These are phyloP conservation scores for Ctenopoma kingsleyae DNA, from an alignment of 2,797 vertebrate species.

Conservation along the genomic window DNA sequence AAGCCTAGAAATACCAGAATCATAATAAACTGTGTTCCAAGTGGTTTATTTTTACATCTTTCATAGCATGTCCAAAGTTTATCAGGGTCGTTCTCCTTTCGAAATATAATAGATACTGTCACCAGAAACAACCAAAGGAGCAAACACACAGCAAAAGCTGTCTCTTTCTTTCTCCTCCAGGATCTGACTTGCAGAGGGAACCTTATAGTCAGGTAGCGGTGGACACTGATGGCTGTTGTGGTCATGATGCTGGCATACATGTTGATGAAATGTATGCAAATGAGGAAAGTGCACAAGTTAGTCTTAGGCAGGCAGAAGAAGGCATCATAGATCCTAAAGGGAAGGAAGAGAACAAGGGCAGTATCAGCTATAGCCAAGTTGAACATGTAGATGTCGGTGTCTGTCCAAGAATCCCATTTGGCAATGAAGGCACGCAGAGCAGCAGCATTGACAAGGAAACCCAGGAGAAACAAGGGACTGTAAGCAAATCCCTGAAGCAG, in stretches of 20 bases:
- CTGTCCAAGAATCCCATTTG: constrained; percentile 68
- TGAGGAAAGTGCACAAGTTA: constrained; percentile 64
- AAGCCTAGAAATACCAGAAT: constrained; percentile 63
- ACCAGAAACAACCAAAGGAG: constrained; percentile 65
- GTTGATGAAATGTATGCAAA: constrained; percentile 77
- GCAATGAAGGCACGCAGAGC: constrained; percentile 68
- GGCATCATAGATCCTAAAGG: constrained; percentile 76
- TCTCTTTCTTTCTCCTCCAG: constrained; percentile 57
- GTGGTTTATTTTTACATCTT: neutral
- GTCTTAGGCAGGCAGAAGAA: constrained; percentile 22
- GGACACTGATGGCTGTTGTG: constrained; percentile 77
- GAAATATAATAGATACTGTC: neutral
- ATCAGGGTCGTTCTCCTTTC: accelerated
- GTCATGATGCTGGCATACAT: constrained; percentile 84
- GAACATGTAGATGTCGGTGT: constrained; percentile 81
- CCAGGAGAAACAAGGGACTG: constrained; percentile 67
- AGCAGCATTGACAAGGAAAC: constrained; percentile 68
- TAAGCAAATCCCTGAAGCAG: constrained; percentile 56
- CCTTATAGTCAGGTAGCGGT: constrained; percentile 73
- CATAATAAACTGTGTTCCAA: accelerated
- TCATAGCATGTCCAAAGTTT: constrained; percentile 69
- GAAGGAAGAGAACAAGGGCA: constrained; percentile 84
- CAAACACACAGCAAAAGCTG: constrained; percentile 65
- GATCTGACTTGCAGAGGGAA: constrained; percentile 71
- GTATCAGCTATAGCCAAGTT: constrained; percentile 77